These are phyloP conservation scores for Ophion slaviceki DNA, from an alignment of 2,888 invertebrate species.

Conservation along the genomic window DNA sequence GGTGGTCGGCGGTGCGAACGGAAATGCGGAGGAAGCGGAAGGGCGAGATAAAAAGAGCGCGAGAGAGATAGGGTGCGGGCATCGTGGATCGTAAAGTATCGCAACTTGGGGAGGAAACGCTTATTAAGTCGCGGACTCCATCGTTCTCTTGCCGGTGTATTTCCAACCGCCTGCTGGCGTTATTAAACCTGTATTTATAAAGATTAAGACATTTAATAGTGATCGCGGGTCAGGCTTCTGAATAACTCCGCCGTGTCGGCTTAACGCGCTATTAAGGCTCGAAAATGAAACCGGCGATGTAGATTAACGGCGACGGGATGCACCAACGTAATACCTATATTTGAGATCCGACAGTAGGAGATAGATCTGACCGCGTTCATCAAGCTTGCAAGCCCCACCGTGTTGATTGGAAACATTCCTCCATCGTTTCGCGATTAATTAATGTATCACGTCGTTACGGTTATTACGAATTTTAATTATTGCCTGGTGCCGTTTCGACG, in stretches of 20 bases:
- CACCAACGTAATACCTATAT: constrained; percentile 39
- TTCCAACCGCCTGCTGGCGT: constrained; percentile 48
- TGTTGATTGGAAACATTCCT: background rate
- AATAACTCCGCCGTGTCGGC: constrained; percentile 24
- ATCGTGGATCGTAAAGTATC: constrained; percentile 50
- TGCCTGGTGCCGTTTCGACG: background rate
- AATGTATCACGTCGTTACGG: background rate
- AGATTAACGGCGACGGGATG: constrained; percentile 54
- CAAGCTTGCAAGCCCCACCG: background rate
- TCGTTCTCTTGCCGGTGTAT: constrained; percentile 17
- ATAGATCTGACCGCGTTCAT: constrained; percentile 4
- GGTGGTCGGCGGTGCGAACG: constrained; percentile 2
- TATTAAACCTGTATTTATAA: constrained; percentile 64
- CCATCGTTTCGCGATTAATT: constrained; percentile 13
- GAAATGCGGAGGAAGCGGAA: constrained; percentile 5
- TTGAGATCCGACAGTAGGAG: constrained; percentile 32
- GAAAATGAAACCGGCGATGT: constrained; percentile 47
- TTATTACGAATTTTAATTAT: background rate
- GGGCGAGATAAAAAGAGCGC: background rate
- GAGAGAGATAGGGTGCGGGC: constrained; percentile 3
- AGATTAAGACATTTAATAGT: constrained; percentile 57
- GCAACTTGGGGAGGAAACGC: constrained; percentile 44
- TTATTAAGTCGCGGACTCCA: constrained; percentile 59
- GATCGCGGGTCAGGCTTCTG: constrained; percentile 47
- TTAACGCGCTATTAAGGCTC: constrained; percentile 56